These are phyloP conservation scores for Etheostoma nigrum DNA, from an alignment of 2,797 vertebrate species.

Conservation along the genomic window DNA sequence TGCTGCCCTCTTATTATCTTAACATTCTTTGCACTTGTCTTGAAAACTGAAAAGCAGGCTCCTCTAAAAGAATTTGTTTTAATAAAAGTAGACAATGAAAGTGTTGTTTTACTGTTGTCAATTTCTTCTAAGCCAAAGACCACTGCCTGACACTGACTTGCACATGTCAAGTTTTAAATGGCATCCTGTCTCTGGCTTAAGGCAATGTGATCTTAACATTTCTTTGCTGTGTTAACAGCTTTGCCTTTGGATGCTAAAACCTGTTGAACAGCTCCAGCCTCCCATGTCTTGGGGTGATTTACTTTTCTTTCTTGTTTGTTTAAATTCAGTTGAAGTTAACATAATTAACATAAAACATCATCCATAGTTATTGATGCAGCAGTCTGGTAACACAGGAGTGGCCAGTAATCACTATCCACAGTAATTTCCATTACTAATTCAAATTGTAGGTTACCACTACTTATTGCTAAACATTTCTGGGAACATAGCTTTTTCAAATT, in stretches of 20 bases:
- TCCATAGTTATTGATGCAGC: neutral
- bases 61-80: neutral
- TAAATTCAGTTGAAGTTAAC: constrained; percentile 21
- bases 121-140: constrained; percentile 15
- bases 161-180: neutral
- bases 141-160: constrained; percentile 5
- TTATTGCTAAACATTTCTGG: neutral
- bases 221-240: constrained; percentile 25
- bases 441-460: neutral
- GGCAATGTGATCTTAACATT: constrained; percentile 2
- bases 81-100: constrained; percentile 5
- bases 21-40: neutral
- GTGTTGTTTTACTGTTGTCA: constrained; percentile 1
- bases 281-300: constrained; percentile 17
- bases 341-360: neutral
- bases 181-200: constrained; percentile 1
- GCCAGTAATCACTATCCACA: neutral
- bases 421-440: neutral
- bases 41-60: neutral
- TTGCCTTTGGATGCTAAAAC: constrained; percentile 51
- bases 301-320: constrained; percentile 37
- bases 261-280: constrained; percentile 37
- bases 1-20: neutral
- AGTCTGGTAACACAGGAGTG: neutral
- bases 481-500: neutral